These are phyloP conservation scores for Rhincodon typus DNA, from an alignment of 2,797 vertebrate genomes.

Conservation along the genomic window DNA sequence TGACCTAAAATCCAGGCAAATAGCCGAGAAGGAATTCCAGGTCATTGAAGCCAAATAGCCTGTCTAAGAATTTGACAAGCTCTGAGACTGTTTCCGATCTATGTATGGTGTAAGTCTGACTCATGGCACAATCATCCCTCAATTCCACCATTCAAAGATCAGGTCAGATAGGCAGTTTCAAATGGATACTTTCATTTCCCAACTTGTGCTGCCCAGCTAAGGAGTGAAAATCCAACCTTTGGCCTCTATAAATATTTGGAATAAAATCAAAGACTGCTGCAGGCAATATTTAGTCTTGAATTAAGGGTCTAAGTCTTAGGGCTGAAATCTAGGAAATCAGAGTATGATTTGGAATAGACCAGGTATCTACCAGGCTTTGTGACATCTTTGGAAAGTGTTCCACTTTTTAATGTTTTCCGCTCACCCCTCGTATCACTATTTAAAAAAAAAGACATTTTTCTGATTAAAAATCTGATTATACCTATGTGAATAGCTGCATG, in stretches of 20 bases:
- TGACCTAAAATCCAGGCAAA: too few species aligned
- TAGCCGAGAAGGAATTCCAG: too few species aligned
- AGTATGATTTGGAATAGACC: neutral
- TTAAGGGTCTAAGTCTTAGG: neutral
- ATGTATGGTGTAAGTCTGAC: too few species aligned
- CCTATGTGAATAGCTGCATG: constrained; percentile 57
- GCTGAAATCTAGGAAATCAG: neutral
- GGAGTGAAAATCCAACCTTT: neutral
- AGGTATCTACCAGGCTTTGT: neutral
- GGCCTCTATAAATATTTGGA: neutral
- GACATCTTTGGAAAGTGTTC: neutral
- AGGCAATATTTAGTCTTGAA: neutral
- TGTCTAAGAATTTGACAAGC: neutral
- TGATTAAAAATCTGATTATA: constrained; percentile 48
- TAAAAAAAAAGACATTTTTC: constrained; percentile 7
- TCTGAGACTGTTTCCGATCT: neutral
- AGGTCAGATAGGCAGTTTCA: neutral
- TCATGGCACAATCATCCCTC: neutral
- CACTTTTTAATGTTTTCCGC: neutral
- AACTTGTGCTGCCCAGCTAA: neutral
- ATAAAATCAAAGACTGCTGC: neutral
- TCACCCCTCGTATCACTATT: neutral
- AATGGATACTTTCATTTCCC: neutral
- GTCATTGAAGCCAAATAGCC: neutral
- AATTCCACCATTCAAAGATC: neutral